phyloP scores from a whole-genome alignment of 2,888 invertebrate species.

The Drosophila buzzatii region DNA sequence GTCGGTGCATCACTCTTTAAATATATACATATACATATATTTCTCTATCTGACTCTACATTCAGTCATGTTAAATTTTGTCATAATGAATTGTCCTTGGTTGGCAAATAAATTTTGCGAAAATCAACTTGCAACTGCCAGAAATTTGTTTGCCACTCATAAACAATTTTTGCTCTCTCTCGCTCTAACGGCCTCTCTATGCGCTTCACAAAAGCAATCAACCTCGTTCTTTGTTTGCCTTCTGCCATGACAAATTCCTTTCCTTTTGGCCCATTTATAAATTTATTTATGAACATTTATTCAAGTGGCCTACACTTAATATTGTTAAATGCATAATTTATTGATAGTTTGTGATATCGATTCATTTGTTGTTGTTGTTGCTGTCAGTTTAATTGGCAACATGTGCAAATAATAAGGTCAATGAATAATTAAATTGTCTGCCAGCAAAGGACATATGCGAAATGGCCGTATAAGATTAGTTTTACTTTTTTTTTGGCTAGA shows the following conservation, averaged over 20 bases:
- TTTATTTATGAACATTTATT: constrained; percentile 28
- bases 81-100: constrained; percentile 32
- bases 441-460: constrained; percentile 10
- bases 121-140: constrained; percentile 68
- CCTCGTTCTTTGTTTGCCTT: background rate
- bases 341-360: constrained; percentile 33
- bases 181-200: background rate
- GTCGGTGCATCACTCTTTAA: constrained; percentile 23
- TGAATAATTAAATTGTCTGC: constrained; percentile 60
- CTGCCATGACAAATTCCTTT: constrained; percentile 20
- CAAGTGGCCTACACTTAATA: constrained; percentile 41
- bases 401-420: constrained; percentile 58
- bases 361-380: constrained; percentile 28
- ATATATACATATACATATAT: background rate
- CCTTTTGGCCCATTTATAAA: constrained; percentile 10
- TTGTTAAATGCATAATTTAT: constrained; percentile 42
- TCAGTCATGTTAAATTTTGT: constrained; percentile 53
- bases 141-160: constrained; percentile 48
- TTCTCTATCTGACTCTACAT: constrained; percentile 26
- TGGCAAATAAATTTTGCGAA: constrained; percentile 62
- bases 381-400: constrained; percentile 64
- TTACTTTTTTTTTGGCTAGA: too few relatives aligned
- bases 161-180: constrained; percentile 28
- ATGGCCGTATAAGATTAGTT: too few relatives aligned
- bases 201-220: constrained; percentile 10